Base-by-base conservation (phyloP, 2,888 invertebrate genomes). In the Caenorhabditis becei region DNA sequence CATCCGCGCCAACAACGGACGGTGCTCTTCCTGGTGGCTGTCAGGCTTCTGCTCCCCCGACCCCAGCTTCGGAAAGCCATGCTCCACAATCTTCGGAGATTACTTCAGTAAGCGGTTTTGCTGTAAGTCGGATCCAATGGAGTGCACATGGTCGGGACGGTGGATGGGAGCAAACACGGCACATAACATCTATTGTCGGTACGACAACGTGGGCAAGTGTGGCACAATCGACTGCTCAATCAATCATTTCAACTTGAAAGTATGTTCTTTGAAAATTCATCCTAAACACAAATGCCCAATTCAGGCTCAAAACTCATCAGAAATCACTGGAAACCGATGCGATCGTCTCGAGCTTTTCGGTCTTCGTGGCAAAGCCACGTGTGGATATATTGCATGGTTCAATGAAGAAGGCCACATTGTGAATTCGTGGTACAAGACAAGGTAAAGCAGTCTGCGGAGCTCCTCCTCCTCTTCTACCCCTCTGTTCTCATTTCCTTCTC, bases 131-230 rank as follows among this genome's bases (percentile, higher is more conserved):
- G 89, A 89, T 67, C 89, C 89, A 4, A 69, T 83, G 32, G 89
- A 89, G 32, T 89, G 89, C 56, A 81, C 89, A 8, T 89, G 89
- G 89, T 80, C 81, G 7, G 89, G 89, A 16, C 65, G 89, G 20
- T 89, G 89, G 89, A 89, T 89, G 89, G 89, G 89, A 2, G 88
- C 89, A 4, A 88, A 87, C 44, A 89, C 87, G 10, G 88, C 89
- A 3, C 86, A 89, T 72, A 89, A 89, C 58, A 85, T 84, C 35
- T 89, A 89, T 75, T 89, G 89, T 79, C 63, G 89, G 51, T 89
- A 89, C 70, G 89, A 84, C 47, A 83, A 83, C 63, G 72, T 87
- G 7, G 87, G 86, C 47, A 82, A 66, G 26, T 89, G 89, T 58
- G 89, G 89, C 16, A 62, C 83, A 10, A 72, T 89, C 35, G 86